These are phyloP conservation scores for Orussus abietinus DNA, from an alignment of 1,140 invertebrate genomes.

Conservation along the genomic window DNA sequence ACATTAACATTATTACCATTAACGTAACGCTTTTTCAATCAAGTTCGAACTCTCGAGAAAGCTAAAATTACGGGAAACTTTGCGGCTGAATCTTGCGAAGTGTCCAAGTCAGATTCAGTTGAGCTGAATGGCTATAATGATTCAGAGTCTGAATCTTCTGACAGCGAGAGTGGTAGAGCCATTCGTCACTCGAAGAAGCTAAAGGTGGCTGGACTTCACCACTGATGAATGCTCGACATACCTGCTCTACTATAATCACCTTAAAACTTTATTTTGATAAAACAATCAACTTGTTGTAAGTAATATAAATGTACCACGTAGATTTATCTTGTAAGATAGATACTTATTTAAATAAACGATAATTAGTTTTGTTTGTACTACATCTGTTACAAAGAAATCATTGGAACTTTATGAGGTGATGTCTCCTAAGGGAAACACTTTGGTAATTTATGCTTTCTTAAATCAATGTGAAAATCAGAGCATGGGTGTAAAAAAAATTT, in stretches of 20 bases:
- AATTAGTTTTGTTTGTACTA: conserved; percentile 16
- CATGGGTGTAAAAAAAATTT: too few species aligned
- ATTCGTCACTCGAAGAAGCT: conserved; percentile 52
- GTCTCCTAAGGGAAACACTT: too few species aligned
- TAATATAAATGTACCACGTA: conserved; percentile 20
- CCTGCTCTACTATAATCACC: conserved; percentile 15
- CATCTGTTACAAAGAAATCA: too few species aligned
- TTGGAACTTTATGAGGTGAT: too few species aligned
- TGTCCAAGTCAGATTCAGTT: conserved; percentile 46
- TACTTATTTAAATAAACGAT: conserved; percentile 26
- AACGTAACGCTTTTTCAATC: conserved; percentile 29
- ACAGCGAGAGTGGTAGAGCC: conserved; percentile 49
- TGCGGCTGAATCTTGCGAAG: conserved; percentile 55
- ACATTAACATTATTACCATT: conserved; percentile 9
- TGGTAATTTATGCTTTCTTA: too few species aligned
- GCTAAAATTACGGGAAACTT: conserved; percentile 66
- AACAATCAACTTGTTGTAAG: conserved; percentile 20
- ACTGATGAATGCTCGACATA: conserved; percentile 29
- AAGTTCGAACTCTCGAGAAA: conserved; percentile 69
- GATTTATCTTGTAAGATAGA: conserved; percentile 23
- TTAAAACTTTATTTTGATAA: conserved; percentile 27
- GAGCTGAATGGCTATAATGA: conserved; percentile 47
- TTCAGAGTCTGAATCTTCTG: conserved; percentile 56
- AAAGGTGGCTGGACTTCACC: conserved; percentile 47
- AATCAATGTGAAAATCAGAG: too few species aligned